Evolutionary conservation across 2,888 invertebrate genomes (phyloP), one percentile per base, ranked within the genome.

Genomic region (Villa cingulata): DNA sequence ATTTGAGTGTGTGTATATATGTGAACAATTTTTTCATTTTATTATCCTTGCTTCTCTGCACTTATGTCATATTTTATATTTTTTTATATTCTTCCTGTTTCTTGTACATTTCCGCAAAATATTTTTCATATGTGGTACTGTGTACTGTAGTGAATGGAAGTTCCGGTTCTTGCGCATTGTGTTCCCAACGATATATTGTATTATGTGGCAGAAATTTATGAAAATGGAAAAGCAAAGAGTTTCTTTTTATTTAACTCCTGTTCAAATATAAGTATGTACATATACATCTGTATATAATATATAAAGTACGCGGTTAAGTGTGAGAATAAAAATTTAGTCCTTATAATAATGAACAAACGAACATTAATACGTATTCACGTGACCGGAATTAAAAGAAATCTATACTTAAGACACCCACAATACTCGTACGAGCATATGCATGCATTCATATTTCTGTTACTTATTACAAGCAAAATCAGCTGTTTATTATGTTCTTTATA

Each of bases 361-460:
- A 5, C 4, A 6, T 23, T 23, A 6, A 48, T 43, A 43, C n/a
- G 32, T 19, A 23, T 43, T 49, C 51, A 51, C 51, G 49, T 51
- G 51, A 49, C 45, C 51, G 51, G 51, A 51, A 51, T 51, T 51
- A 51, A 51, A 47, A 38, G 44, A 49, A 51, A 51, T 46, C 45
- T 45, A n/a, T n/a, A n/a, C n/a, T n/a, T n/a, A n/a, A 46, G 42
- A 45, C 48, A 46, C 40, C 34, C 41, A 40, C 48, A 50, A 40
- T 32, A 41, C 41, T 23, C 23, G n/a, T n/a, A n/a, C n/a, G n/a
- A n/a, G n/a, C n/a, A n/a, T n/a, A n/a, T n/a, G n/a, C n/a, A n/a
- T n/a, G n/a, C n/a, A n/a, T n/a, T n/a, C n/a, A n/a, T n/a, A n/a
- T n/a, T n/a, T n/a, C n/a, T n/a, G n/a, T n/a, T n/a, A n/a, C n/a